phyloP scores from a whole-genome alignment of 1,140 invertebrate species.

The Lethrus apterus region DNA sequence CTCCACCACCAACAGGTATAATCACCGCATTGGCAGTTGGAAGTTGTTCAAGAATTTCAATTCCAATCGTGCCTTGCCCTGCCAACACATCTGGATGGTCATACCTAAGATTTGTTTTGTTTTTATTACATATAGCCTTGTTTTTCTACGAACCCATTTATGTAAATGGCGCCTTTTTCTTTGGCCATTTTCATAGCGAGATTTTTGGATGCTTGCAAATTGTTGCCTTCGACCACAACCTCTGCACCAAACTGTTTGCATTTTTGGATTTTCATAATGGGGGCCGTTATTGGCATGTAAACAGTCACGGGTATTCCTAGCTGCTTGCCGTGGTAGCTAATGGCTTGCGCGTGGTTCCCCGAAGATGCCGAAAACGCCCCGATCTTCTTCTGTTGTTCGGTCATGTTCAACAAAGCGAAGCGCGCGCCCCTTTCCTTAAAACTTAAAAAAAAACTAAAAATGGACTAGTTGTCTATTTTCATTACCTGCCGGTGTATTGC shows the following conservation, averaged over 20 bases:
- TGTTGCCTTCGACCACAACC: constrained; percentile 59
- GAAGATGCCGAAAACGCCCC: constrained; percentile 73
- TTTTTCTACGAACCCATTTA: constrained; percentile 12
- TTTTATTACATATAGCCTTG: no score
- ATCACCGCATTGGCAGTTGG: constrained; percentile 65
- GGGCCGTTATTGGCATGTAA: constrained; percentile 66
- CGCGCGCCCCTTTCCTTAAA: constrained; percentile 76
- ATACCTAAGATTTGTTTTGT: no score
- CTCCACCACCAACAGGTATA: constrained; percentile 84
- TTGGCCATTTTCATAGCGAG: constrained; percentile 44
- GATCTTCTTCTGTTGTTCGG: constrained; percentile 51
- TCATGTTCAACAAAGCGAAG: constrained; percentile 57
- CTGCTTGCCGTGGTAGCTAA: constrained; percentile 63
- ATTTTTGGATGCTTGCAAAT: constrained; percentile 57
- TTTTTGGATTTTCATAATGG: constrained; percentile 68
- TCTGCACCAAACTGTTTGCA: constrained; percentile 62
- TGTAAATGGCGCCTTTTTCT: constrained; percentile 37
- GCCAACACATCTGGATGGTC: constrained; percentile 90
- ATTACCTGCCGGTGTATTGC: constrained; percentile 58
- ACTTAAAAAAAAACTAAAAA: constrained; percentile 27
- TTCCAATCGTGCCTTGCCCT: constrained; percentile 85
- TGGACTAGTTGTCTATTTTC: neutral
- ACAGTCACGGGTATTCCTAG: constrained; percentile 67
- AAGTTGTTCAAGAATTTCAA: constrained; percentile 85
- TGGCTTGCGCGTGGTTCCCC: constrained; percentile 68